phyloP scores from a whole-genome alignment of 2,797 vertebrate species.

The Momotus momota region DNA sequence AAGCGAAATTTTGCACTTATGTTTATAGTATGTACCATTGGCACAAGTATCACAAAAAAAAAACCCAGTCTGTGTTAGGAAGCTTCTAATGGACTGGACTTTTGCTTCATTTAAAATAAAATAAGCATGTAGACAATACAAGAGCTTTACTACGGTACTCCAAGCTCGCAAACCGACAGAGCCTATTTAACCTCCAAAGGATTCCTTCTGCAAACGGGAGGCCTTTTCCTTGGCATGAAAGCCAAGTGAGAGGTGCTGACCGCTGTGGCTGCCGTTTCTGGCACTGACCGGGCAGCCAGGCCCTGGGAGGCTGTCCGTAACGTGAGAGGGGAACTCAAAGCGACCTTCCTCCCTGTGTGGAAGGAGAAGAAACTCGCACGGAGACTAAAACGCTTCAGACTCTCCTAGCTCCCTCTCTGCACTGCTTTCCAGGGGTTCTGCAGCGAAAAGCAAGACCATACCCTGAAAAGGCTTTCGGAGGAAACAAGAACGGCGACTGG shows the following conservation, averaged over 20 bases:
- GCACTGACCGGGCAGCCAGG: not conserved
- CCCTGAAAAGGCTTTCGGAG: not conserved
- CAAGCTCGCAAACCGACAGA: not conserved
- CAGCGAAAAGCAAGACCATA: not conserved
- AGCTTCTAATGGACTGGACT: not conserved
- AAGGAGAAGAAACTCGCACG: not conserved
- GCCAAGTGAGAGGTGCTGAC: not conserved
- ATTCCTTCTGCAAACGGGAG: not conserved
- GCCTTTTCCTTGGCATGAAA: not conserved
- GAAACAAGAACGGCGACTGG: no score
- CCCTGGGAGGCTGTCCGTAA: not conserved
- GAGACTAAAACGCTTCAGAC: not conserved
- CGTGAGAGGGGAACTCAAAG: not conserved
- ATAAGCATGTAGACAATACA: not conserved
- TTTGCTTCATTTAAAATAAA: not conserved
- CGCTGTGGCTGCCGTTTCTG: not conserved
- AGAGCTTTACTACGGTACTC: not conserved
- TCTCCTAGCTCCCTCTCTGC: not conserved
- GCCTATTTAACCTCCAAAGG: not conserved
- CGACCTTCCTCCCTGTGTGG: not conserved
- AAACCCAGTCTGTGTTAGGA: no score
- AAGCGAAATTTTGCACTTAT: not conserved
- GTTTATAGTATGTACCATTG: accelerated
- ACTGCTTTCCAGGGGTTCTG: not conserved
- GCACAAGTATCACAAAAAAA: not conserved